Base-by-base conservation (phyloP, 1,140 invertebrate species). In the Philaenus spumarius region DNA sequence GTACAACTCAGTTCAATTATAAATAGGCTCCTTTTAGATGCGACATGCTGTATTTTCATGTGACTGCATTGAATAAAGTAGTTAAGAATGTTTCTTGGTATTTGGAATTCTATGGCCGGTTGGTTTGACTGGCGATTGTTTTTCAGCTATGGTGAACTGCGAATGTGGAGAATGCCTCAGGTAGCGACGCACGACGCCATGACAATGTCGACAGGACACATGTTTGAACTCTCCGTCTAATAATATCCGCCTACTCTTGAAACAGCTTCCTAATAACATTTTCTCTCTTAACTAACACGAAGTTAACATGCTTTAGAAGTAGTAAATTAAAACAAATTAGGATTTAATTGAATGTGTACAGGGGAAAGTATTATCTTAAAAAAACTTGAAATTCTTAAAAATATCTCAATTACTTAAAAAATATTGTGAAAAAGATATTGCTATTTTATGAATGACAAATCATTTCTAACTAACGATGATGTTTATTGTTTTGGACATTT, bases 181-280 rank as follows among this genome's bases (percentile, higher is more conserved):
- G 35, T 42, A 14, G 24, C 55, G 30, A 53, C 17, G 11, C 42
- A 50, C 46, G 20, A 43, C 23, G 15, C 57, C 20, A 73, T 73
- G 71, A 70, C 69, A 6, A 71, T 73, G 70, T 73, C 71, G 11
- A 73, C 71, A 19, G 71, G 71, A 12, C 62, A 59, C 30, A 59
- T 70, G 17, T 69, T 69, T 47, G 63, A 69, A 58, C 62, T 71
- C 39, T 67, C 69, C 30, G 61, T 71, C 46, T 71, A 60, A 67
- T 19, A 30, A 17, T 14, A 30, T 26, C 30, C 30, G 47, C 26
- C 26, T 47, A 20, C 2, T 17, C 22, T 47, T 17, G 24, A 3
- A 30, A 15, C 34, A 30, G 24, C 34, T n/a, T 23, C 15, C 39
- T 5, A 19, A 19, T 42, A 42, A 42, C 19, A n/a, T n/a, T n/a